Percentiles rank a stretch among this genome's conserved stretches.
phyloP scores from a whole-genome alignment of 2,888 invertebrate genomes.

The Campoplex nolae region DNA sequence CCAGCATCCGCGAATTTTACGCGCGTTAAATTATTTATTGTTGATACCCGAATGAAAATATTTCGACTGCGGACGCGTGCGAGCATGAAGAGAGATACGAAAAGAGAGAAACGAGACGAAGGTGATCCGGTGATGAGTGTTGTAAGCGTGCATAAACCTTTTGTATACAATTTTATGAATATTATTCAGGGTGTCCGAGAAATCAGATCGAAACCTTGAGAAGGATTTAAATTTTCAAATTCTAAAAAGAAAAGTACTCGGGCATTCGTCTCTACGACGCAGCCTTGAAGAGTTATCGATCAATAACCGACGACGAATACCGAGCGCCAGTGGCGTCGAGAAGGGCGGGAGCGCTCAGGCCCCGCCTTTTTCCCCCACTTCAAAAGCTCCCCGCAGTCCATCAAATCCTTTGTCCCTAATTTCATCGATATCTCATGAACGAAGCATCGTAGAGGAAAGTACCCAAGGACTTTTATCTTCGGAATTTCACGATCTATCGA shows the following conservation, averaged over 20 bases:
- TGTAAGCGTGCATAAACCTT: constrained; percentile 42
- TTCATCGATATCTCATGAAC: not conserved
- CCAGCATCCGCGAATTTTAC: constrained; percentile 2
- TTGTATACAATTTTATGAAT: not conserved
- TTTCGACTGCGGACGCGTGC: constrained; percentile 52
- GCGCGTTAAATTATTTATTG: constrained; percentile 34
- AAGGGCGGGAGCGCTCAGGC: not conserved
- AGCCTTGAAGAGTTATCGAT: not conserved
- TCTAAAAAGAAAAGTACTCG: not conserved
- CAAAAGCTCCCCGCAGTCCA: not conserved
- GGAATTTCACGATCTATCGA: not conserved
- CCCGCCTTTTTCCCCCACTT: too few species aligned
- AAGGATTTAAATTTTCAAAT: not conserved
- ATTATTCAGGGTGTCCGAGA: not conserved
- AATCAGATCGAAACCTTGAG: not conserved
- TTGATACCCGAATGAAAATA: constrained; percentile 33
- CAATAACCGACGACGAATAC: not conserved
- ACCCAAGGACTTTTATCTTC: not conserved
- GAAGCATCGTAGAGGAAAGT: not conserved
- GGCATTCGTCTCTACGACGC: not conserved
- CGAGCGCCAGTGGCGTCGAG: not conserved
- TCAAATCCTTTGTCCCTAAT: not conserved
- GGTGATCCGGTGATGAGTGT: constrained; percentile 15
- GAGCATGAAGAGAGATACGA: constrained; percentile 7
- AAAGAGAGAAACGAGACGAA: constrained; percentile 21